Evolutionary conservation across 2,888 invertebrate species (phyloP).

Genomic region (Palloptera scutellata): DNA sequence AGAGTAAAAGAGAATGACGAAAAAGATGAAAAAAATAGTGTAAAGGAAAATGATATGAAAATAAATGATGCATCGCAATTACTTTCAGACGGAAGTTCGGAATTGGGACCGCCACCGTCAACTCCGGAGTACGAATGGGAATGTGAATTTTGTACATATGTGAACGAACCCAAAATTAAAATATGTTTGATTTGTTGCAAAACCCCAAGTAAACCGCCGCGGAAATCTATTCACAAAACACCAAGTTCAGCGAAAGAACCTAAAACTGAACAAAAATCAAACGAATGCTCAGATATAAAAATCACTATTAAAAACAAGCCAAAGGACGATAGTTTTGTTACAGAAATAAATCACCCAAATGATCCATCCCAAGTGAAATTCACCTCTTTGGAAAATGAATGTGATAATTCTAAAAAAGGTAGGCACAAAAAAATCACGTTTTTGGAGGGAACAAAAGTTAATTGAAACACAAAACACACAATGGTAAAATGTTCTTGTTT

Average conservation of each 20-base stretch:
- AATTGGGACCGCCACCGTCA: conserved; percentile 65
- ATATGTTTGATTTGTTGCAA: conserved; percentile 89
- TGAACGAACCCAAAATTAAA: conserved; percentile 80
- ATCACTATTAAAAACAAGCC: conserved; percentile 16
- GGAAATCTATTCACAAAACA: conserved; percentile 46
- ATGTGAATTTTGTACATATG: conserved; percentile 90
- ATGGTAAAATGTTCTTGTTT: not conserved
- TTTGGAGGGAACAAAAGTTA: conserved; percentile 74
- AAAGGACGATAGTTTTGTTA: conserved; percentile 12
- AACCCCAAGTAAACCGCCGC: conserved; percentile 68
- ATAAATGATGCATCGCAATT: conserved; percentile 13
- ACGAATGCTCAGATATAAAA: too few species aligned
- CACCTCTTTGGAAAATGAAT: conserved; percentile 48
- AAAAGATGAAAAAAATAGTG: conserved; percentile 37
- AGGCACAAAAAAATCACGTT: conserved; percentile 76
- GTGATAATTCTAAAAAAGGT: conserved; percentile 69
- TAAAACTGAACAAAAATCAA: conserved; percentile 27
- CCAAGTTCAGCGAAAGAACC: conserved; percentile 24
- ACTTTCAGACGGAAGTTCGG: conserved; percentile 37
- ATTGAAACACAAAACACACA: conserved; percentile 14
- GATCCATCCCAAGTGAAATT: conserved; percentile 40
- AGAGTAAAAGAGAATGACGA: conserved; percentile 41
- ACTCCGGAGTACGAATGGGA: conserved; percentile 76
- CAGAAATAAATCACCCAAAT: conserved; percentile 24
- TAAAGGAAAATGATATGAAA: conserved; percentile 15